Evolutionary conservation across 2,113 vertebrate genomes (phyloP).

Genomic region (Nipponia nippon): DNA sequence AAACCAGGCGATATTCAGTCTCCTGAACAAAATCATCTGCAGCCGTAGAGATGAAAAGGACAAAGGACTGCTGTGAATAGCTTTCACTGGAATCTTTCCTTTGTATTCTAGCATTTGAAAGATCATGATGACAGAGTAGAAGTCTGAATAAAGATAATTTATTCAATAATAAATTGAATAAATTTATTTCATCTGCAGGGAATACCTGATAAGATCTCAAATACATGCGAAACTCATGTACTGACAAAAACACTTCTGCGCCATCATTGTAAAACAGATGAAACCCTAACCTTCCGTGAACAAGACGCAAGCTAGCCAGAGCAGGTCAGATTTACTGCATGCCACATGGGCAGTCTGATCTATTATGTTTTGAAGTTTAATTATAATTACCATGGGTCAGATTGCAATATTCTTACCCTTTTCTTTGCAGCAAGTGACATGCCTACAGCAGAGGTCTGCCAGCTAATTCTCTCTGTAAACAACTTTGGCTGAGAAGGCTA

Average conservation of each 20-base stretch:
- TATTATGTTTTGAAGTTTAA: neutral
- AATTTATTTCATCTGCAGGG: neutral
- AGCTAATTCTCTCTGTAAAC: neutral
- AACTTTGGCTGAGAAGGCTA: neutral
- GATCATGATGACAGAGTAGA: neutral
- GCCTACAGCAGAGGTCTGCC: neutral
- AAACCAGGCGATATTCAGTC: conserved; percentile 31
- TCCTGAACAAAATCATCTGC: conserved; percentile 54
- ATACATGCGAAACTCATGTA: rapidly evolving
- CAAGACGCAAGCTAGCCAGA: neutral
- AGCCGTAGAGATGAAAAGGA: conserved; percentile 52
- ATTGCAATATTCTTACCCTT: neutral
- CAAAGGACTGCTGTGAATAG: neutral
- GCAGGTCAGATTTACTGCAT: neutral
- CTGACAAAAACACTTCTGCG: neutral
- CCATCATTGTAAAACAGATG: neutral
- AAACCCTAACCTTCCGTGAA: neutral
- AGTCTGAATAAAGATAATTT: neutral
- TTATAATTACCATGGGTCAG: neutral
- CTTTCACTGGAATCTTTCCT: conserved; percentile 8
- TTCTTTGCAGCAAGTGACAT: neutral
- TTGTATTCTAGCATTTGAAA: conserved; percentile 1
- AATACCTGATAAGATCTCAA: neutral
- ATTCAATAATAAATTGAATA: neutral
- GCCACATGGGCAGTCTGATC: neutral